Base-by-base conservation (phyloP, 2,797 vertebrate genomes). In the Prunella strophiata region DNA sequence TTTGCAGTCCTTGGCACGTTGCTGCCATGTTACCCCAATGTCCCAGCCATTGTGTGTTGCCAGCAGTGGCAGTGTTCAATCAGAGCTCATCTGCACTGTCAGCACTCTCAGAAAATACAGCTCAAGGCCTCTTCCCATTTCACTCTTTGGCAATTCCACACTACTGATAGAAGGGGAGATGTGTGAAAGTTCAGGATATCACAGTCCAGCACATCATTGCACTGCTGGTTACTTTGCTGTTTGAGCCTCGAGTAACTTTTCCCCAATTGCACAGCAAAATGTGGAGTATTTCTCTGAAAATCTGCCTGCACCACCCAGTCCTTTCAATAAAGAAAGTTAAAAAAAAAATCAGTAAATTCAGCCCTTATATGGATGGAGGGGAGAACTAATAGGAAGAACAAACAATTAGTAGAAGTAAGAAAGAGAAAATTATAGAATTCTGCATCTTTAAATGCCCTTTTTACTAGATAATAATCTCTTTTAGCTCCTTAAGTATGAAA, bases 121-220 rank as follows among this genome's bases (percentile, higher is more conserved):
- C 57, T 82, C 83, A 90, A 87, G 75, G 79, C 84, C 86, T 92
- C 32, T 61, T 76, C 42, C 42, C 71, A 71, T 84, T 86, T 21
- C 72, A 29, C 0, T 71, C 77, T 88, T 43, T 89, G 71, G 81
- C 45, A 85, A 80, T 63, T 80, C 40, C 42, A 8, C 1, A 1
- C 27, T 52, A 8, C 51, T 61, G 82, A 27, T 43, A 47, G 66
- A 51, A 40, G 59, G 36, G 54, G 58, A 70, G 83, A 30, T 75
- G 66, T 90, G 83, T 76, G 85, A 89, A 85, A 91, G 92, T 74
- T 94, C 88, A 91, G 47, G 47, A 7, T 89, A 54, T 51, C 66
- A 50, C 86, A 90, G 9, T 79, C 43, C 45, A 78, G 66, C 67
- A 57, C 77, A 86, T 89, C 26, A 17, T 30, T 95, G 85, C 43